Base-by-base conservation (phyloP, 2,888 invertebrate species). In the Aphodius sticticus region DNA sequence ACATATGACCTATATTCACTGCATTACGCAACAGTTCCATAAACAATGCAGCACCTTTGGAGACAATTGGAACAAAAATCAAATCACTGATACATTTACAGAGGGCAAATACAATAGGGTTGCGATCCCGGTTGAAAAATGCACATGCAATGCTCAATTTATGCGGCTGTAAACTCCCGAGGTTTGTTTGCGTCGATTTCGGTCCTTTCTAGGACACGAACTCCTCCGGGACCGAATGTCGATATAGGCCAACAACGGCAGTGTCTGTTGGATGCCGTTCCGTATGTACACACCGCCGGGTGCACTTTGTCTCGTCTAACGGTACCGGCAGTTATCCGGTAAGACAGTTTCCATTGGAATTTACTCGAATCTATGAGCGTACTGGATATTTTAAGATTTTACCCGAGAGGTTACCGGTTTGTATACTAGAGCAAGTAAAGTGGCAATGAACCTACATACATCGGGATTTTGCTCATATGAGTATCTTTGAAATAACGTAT, bases 251-350 rank as follows among this genome's bases (percentile, higher is more conserved):
- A 26, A 26, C 26, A 26, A 1, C 26, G 26, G 26, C 26, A 26
- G 26, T 26, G 26, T 26, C 26, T 26, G 26, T 26, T 26, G 53
- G 53, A 53, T 53, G 9, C 53, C 53, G 53, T 53, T 53, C 53
- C 53, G 53, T 53, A 53, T 53, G 53, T 53, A 53, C 53, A 53
- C 53, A 53, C 53, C 53, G 53, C 53, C 53, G 53, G 53, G 53
- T 53, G 12, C 53, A 53, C 9, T 53, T 53, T 53, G 53, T 53
- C 53, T 53, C 3, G 53, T 53, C 53, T 53, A 53, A 12, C 53
- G 53, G 7, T 53, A 53, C 53, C 7, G 53, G 9, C 53, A 7
- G 53, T 12, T 53, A 53, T 53, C 53, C 53, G 53, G 53, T 53
- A 53, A 53, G 53, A 53, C 6, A 53, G 53, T 53, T 53, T 53